These are phyloP conservation scores for Oscheius sp. DNA, from an alignment of 2,888 invertebrate genomes.

Conservation along the genomic window DNA sequence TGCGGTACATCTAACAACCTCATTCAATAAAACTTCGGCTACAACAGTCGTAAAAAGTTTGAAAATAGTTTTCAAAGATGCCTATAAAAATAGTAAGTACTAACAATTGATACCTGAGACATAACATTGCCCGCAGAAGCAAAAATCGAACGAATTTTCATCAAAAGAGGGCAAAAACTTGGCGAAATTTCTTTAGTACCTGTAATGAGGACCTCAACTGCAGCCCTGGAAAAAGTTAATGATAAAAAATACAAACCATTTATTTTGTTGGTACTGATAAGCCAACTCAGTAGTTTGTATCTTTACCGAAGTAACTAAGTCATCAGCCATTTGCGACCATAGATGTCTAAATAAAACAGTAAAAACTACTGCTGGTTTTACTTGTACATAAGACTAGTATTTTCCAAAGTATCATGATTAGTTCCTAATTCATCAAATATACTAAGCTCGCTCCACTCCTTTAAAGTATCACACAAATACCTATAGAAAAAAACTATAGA, in stretches of 20 bases:
- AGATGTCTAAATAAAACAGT: conserved; percentile 4
- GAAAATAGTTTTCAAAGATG: conserved; percentile 12
- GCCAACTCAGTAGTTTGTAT: conserved; percentile 13
- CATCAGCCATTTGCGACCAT: conserved; percentile 32
- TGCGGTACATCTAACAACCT: conserved; percentile 8
- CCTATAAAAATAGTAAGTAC: background rate
- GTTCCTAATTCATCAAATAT: background rate
- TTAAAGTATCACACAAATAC: conserved; percentile 18
- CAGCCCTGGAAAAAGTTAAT: background rate
- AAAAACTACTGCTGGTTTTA: background rate
- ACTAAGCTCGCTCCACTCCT: conserved; percentile 27
- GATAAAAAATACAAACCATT: conserved; percentile 11
- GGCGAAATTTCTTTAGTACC: conserved; percentile 14
- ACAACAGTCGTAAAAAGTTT: conserved; percentile 22
- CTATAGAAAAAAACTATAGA: conserved; percentile 4
- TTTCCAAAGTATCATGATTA: background rate
- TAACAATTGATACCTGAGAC: conserved; percentile 19
- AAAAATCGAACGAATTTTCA: conserved; percentile 26
- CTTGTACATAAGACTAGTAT: conserved; percentile 22
- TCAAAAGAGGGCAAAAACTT: conserved; percentile 33
- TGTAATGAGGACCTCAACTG: background rate
- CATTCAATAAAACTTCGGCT: background rate
- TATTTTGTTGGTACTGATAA: conserved; percentile 23
- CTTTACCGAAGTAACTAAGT: conserved; percentile 5
- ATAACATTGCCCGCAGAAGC: conserved; percentile 1